Conservation (phyloP, 1,140 invertebrate genomes). For the Diuraphis noxia region DNA sequence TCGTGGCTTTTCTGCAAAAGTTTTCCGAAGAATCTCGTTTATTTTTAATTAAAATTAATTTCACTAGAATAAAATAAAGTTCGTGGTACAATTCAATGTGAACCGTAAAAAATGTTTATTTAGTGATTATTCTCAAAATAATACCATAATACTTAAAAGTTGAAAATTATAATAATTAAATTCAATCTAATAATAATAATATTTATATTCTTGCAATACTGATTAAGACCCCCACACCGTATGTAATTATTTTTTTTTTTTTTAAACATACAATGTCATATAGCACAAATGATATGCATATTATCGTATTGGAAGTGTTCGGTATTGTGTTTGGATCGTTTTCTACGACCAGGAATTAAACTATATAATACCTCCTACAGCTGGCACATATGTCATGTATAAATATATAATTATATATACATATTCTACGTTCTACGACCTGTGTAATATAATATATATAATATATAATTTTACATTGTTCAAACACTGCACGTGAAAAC, state of each 20-base stretch:
- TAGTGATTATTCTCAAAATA: background rate
- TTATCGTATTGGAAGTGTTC: background rate
- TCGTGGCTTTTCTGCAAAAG: background rate
- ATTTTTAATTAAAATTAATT: constrained; percentile 13
- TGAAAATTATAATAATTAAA: background rate
- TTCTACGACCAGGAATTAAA: background rate
- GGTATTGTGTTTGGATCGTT: background rate
- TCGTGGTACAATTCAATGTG: background rate
- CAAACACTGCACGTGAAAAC: background rate
- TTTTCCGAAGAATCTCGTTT: background rate
- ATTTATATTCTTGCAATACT: background rate
- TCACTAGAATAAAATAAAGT: background rate
- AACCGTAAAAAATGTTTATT: background rate
- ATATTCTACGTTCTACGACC: background rate
- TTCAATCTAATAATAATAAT: background rate
- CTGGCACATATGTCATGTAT: background rate
- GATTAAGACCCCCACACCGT: background rate
- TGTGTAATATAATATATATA: background rate
- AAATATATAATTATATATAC: too few species aligned
- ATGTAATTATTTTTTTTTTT: too few species aligned
- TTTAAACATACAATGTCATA: too few species aligned
- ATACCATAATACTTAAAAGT: background rate
- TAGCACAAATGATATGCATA: background rate
- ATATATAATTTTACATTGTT: background rate
- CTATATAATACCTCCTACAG: background rate